Evolutionary conservation across 2,888 invertebrate species (phyloP), one percentile per base, ranked within the genome.

Genomic region (Trachelus stipa): DNA sequence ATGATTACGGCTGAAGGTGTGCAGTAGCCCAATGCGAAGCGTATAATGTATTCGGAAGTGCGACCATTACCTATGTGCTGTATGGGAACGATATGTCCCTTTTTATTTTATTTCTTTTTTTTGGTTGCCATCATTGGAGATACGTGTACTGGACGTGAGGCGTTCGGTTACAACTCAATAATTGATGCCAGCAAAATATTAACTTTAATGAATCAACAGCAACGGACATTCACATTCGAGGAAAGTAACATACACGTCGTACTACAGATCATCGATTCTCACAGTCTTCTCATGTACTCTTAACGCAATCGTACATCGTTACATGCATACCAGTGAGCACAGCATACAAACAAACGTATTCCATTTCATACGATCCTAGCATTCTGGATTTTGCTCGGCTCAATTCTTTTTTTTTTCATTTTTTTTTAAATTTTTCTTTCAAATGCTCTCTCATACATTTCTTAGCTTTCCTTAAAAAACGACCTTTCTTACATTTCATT

Each of bases 151-250:
- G 71, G 77, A 77, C 73, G 76, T 84, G 82, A 31, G 69, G 83
- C 81, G 81, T 82, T 86, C 82, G 82, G 81, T 37, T 86, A 83
- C 84, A 87, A 84, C 83, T 85, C 84, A 88, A 86, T 85, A 83
- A 87, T 82, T 86, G 83, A 84, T 86, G 83, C 86, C 87, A 88
- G 86, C 84, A 87, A 88, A 87, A 88, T 85, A 87, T 87, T 85
- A 85, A 84, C 86, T 88, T 87, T 86, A 89, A 89, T 87, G 84
- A 87, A 88, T 83, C 87, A 88, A 88, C 86, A 87, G 85, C 83
- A 88, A 88, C 87, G 84, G 86, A 88, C 88, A 88, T 87, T 87
- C 88, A 87, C 85, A 79, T 81, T 79, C 80, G 81, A 82, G 79
- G 80, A 84, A 83, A 82, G 76, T 79, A 78, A 83, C 77, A 84